Base-by-base conservation (phyloP, 2,888 invertebrate genomes). In the Asteroscopus sphinx region DNA sequence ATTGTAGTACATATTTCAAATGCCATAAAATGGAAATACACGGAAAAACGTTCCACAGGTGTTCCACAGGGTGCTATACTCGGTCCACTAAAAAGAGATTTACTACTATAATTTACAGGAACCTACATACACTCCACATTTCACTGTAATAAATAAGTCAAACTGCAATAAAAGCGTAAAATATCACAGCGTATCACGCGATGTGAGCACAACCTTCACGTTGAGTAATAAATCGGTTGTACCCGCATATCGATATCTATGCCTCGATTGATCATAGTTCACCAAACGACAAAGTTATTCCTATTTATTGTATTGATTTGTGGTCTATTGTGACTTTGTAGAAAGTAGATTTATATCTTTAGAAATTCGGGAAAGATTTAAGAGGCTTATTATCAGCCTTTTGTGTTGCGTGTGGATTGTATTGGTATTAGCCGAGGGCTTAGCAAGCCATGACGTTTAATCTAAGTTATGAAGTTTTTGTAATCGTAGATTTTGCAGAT, bases 231-330 rank as follows among this genome's bases (percentile, higher is more conserved):
- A 59, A 59, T 66, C 12, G 21, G 37, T 7, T 33, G 11, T 32
- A 32, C 48, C 36, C 46, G 66, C 67, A 54, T 59, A 66, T 59
- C 40, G 53, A 49, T 39, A 41, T 63, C 42, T 35, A 30, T 63
- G 28, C 15, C 35, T 40, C 17, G 37, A 47, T 26, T 25, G 33
- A 11, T 63, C 47, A 36, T 54, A 41, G 28, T 68, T 63, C 48
- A 48, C 36, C 6, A 32, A 60, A 49, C 35, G 46, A 67, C 52
- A 46, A 53, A 49, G 12, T 47, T 54, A 62, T 57, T 54, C 40
- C 12, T 39, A 47, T 67, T 46, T 57, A 66, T 48, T 44, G 49
- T 56, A 57, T 67, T 72, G 62, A 69, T 71, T 71, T 71, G 68
- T 71, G 13, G 25, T 25, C 21, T 25, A 59, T 53, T 40, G 47